Evolutionary conservation across 2,797 vertebrate species (phyloP), one percentile per base, ranked within the genome.

Genomic region (Erithacus rubecula): DNA sequence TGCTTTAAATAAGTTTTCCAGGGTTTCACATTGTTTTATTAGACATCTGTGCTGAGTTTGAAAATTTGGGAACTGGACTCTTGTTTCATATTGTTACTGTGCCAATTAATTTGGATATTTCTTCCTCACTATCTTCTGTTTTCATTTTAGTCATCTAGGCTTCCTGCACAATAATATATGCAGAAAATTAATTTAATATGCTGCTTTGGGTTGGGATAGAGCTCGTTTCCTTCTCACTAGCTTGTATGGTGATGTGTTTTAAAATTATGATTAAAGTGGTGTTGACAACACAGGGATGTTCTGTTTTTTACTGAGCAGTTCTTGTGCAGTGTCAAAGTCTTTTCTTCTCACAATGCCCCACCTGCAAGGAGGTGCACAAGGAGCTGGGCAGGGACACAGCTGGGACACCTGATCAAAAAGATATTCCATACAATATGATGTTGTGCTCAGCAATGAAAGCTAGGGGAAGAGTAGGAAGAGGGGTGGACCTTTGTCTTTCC

Each of bases 401-500:
- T 7, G 19, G 36, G 14, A 59, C 6, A 53, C 34, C 11, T 59
- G 34, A 59, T 29, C 7, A 12, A 59, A 69, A 23, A 7, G 13
- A 16, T 64, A 44, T 27, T 59, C 46, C 56, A 17, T 27, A 39
- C 19, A 30, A 4, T 39, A 32, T 16, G 21, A 37, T 16, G 34
- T 4, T 21, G 27, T 39, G 16, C 9, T 75, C 39, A 75, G n/a
- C 43, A 49, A 27, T 26, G 46, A 64, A 55, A 59, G 2, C 32
- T 43, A 21, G 21, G 8, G 10, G 9, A 64, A 10, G 8, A 75
- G 26, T 11, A 36, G 68, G 41, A 60, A 55, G 52, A 46, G n/a
- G 36, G 10, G 6, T 0, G 0, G 16, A 55, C 6, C 17, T 39
- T 30, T 29, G 4, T n/a, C 11, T 59, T 79, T 30, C 36, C 3